Evolutionary conservation across 1,140 invertebrate genomes (phyloP), one percentile per base, ranked within the genome.

Genomic region (Drosophila ercepeae): DNA sequence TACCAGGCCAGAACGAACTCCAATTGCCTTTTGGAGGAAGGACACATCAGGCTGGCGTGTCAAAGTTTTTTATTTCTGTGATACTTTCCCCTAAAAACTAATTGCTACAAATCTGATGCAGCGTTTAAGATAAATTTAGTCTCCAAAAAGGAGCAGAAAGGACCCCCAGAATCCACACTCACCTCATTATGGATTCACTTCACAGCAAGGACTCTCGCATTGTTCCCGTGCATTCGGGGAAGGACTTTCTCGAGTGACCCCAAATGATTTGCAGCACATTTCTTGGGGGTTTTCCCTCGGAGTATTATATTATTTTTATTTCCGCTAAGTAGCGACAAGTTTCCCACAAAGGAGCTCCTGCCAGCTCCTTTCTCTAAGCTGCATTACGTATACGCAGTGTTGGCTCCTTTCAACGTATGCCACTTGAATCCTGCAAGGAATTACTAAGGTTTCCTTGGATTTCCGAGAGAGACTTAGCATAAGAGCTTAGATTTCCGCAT

Each of bases 321-420:
- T 58, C 42, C 44, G 68, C 81, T 72, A 84, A 75, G 61, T 78
- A 78, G 79, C 65, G 78, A 77, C 78, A 74, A 64, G 69, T 57
- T n/a, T 52, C 45, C 53, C 39, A 73, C 29, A 29, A 53, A 36
- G 34, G 50, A 57, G 23, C 53, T 19, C 46, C n/a, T n/a, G n/a
- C n/a, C n/a, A n/a, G n/a, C n/a, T n/a, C n/a, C n/a, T n/a, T n/a
- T n/a, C n/a, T n/a, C n/a, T n/a, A n/a, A n/a, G n/a, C n/a, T 61
- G 61, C 34, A 34, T 25, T 53, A 49, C 36, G 41, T 48, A 49
- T 50, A 57, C 57, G 61, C 65, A 34, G 51, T 27, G 46, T 45
- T 63, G 23, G 25, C 74, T 59, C 64, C 36, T 55, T 73, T 75
- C 74, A 53, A 59, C 42, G 76, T 55, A 50, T 50, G 60, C 60